Conservation (phyloP, 2,888 invertebrate species). For the Lydus trimaculatus region DNA sequence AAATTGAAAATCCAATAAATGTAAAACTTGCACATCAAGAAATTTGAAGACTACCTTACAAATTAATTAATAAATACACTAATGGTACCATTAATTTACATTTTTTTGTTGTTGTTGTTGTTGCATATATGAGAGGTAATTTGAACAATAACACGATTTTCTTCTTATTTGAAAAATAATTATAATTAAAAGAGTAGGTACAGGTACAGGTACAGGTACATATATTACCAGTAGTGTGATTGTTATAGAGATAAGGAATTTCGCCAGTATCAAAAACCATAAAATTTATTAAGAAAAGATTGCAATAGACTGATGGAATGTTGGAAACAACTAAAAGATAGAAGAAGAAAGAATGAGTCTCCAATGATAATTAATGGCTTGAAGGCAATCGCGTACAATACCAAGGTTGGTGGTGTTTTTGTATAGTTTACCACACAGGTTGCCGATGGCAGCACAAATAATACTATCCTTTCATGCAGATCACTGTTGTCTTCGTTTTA, state of each 20-base stretch:
- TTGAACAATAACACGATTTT: no score
- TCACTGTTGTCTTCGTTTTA: slow-evolving; percentile 24
- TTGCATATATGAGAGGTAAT: no score
- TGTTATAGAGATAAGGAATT: slow-evolving; percentile 3
- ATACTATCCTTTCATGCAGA: slow-evolving; percentile 27
- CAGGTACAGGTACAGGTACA: no score
- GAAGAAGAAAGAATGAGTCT: neutral
- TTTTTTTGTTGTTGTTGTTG: neutral
- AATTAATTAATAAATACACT: no score
- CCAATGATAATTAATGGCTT: slow-evolving; percentile 5
- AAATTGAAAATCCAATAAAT: slow-evolving; percentile 6
- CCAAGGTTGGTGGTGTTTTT: slow-evolving; percentile 26
- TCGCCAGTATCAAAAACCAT: neutral
- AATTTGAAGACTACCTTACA: neutral
- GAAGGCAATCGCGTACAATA: slow-evolving; percentile 10
- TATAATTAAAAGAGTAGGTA: neutral
- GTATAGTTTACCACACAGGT: slow-evolving; percentile 28
- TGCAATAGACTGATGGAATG: neutral
- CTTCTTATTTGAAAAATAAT: neutral
- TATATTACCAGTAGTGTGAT: slow-evolving; percentile 4
- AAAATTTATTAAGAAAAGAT: neutral
- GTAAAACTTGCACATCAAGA: neutral
- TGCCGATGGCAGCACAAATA: slow-evolving; percentile 25
- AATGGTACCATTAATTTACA: no score
- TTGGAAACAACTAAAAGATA: neutral